phyloP scores from a whole-genome alignment of 2,888 invertebrate genomes.

The Colletes collaris region DNA sequence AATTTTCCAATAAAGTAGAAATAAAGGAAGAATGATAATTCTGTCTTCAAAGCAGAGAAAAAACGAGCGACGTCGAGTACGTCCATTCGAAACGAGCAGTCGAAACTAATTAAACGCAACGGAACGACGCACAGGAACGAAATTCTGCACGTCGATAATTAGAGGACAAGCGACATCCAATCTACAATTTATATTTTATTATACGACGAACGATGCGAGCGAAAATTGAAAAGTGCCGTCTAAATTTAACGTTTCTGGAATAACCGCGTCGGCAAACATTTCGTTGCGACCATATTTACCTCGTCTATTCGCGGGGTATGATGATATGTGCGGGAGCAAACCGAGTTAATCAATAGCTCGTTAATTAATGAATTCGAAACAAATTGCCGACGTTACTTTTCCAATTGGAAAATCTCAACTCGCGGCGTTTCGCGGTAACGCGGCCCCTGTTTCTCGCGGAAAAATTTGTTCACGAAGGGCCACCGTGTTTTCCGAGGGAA shows the following conservation, averaged over 20 bases:
- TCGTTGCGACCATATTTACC: not conserved
- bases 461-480: conserved; percentile 26
- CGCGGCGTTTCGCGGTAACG: not conserved
- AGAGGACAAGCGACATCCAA: no score
- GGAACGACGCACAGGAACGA: no score
- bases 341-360: conserved; percentile 7
- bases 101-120: no score
- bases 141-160: no score
- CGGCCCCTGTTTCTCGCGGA: no score
- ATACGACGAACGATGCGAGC: no score
- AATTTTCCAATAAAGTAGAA: no score
- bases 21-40: no score
- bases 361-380: conserved; percentile 3
- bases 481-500: not conserved
- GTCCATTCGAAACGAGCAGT: no score
- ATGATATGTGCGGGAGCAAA: not conserved
- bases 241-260: not conserved
- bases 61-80: no score
- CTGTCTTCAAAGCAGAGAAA: no score
- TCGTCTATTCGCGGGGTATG: not conserved
- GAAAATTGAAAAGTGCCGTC: not conserved
- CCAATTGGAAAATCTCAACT: not conserved
- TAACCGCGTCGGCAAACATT: not conserved
- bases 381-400: not conserved
- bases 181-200: no score